These are phyloP conservation scores for Drosophila pruinosa DNA, from an alignment of 1,140 invertebrate genomes.

Conservation along the genomic window DNA sequence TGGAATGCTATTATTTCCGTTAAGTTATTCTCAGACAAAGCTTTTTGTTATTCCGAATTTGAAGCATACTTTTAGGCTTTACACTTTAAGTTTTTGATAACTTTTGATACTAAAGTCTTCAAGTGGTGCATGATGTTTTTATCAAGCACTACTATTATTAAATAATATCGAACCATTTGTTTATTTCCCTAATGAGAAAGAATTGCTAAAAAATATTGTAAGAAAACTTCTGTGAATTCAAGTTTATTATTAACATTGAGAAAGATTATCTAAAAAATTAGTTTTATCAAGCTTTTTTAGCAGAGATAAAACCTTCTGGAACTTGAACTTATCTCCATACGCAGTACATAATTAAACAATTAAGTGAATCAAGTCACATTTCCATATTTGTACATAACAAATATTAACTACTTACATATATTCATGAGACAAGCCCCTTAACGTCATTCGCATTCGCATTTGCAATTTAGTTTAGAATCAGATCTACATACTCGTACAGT, in stretches of 20 bases:
- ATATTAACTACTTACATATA: background rate
- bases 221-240: no score
- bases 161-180: no score
- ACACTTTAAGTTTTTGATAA: background rate
- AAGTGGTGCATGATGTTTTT: background rate
- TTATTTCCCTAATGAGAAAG: no score
- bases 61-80: conserved; percentile 6
- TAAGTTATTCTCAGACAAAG: background rate
- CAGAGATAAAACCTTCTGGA: no score
- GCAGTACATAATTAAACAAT: background rate
- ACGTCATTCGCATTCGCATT: background rate
- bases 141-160: no score
- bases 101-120: background rate
- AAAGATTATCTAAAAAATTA: no score
- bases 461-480: background rate
- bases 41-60: background rate
- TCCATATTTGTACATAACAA: background rate
- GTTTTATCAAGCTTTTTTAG: no score
- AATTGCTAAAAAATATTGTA: no score
- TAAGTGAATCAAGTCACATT: background rate
- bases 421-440: conserved; percentile 5
- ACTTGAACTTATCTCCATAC: background rate
- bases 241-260: no score
- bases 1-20: background rate
- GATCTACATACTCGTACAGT: background rate